Evolutionary conservation across 2,797 vertebrate species (phyloP).

Genomic region (Muscicapa comitata): DNA sequence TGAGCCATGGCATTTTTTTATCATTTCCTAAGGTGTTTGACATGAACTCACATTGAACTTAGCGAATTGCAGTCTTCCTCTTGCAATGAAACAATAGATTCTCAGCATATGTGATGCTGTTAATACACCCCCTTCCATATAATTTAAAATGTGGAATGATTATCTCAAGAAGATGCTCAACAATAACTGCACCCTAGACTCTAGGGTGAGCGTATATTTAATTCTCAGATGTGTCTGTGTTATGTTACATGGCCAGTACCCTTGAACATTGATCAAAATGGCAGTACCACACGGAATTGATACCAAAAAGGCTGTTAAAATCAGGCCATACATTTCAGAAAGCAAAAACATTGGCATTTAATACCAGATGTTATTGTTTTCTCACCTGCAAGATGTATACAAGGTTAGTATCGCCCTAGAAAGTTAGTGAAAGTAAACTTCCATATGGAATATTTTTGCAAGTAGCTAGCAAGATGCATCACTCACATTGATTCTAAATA

Average conservation of each 20-base stretch:
- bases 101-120: neutral
- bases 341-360: neutral
- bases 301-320: neutral
- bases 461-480: neutral
- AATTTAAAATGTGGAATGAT: neutral
- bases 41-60: too few species aligned
- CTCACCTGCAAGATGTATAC: neutral
- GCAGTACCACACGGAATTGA: neutral
- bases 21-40: neutral
- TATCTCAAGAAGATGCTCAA: neutral
- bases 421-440: neutral
- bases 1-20: neutral
- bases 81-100: neutral
- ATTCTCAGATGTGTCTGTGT: fast-evolving
- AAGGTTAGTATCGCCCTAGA: neutral
- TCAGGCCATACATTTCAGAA: neutral
- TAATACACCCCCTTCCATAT: neutral
- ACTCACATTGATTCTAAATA: neutral
- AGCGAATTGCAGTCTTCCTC: neutral
- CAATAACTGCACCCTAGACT: too few species aligned
- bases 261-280: neutral
- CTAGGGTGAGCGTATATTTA: neutral
- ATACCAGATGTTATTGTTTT: neutral
- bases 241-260: fast-evolving
- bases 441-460: neutral